Conservation (phyloP, 1,140 invertebrate species). For the Papilio polyxenes region DNA sequence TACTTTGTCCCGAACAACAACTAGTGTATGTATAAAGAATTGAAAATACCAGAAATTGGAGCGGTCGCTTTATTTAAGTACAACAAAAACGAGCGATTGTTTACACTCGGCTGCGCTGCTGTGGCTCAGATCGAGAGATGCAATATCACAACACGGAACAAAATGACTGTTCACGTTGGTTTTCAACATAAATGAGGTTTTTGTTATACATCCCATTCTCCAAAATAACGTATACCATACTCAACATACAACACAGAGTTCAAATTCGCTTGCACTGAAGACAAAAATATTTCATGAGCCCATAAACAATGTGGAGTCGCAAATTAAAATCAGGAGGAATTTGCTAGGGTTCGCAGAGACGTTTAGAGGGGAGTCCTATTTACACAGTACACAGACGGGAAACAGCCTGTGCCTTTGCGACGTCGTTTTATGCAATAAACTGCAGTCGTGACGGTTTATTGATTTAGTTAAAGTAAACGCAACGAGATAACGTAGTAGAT, state of each 20-base stretch:
- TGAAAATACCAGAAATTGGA: slow-evolving; percentile 48
- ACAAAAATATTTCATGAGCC: background rate
- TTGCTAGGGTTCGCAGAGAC: background rate
- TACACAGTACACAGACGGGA: background rate
- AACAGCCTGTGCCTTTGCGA: background rate
- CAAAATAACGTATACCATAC: background rate
- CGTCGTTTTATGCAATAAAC: slow-evolving; percentile 17
- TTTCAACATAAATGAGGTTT: no score
- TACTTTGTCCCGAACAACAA: background rate
- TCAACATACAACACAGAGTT: background rate
- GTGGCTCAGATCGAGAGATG: background rate
- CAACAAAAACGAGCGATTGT: slow-evolving; percentile 19
- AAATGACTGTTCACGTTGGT: background rate
- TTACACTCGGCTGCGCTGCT: background rate
- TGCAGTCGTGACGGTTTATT: slow-evolving; percentile 14
- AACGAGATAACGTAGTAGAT: background rate
- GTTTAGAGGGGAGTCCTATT: background rate
- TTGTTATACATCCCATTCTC: background rate
- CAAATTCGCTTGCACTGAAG: background rate
- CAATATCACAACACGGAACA: background rate
- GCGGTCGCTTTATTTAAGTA: slow-evolving; percentile 9
- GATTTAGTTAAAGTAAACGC: slow-evolving; percentile 21
- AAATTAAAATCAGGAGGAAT: background rate
- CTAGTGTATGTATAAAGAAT: slow-evolving; percentile 40
- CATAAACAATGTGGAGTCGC: background rate